These are phyloP conservation scores for Pomatorhinus ruficollis DNA, from an alignment of 2,113 vertebrate species.

Conservation along the genomic window DNA sequence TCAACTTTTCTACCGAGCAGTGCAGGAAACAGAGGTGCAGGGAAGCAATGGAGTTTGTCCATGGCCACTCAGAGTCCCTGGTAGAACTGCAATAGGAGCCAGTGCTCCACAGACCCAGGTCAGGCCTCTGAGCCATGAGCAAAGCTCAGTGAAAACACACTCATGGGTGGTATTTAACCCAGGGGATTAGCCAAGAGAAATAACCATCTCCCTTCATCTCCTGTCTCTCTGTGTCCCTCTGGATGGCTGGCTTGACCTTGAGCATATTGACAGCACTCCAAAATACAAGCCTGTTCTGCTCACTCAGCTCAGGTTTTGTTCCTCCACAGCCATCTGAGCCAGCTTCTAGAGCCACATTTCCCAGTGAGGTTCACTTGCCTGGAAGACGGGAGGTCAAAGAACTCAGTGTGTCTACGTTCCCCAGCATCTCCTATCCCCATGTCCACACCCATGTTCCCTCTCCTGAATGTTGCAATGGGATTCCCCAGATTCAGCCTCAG, in stretches of 20 bases:
- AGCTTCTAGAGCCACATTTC: neutral
- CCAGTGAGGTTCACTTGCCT: neutral
- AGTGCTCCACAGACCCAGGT: neutral
- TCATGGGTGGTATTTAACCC: accelerated
- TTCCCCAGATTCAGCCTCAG: neutral
- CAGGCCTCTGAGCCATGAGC: neutral
- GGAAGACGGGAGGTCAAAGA: neutral
- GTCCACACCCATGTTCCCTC: neutral
- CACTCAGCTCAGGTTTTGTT: neutral
- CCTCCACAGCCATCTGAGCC: neutral
- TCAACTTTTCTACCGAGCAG: neutral
- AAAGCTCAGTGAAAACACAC: neutral
- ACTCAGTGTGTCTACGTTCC: neutral
- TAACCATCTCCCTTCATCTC: neutral
- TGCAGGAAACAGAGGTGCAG: neutral
- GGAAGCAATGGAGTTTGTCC: neutral
- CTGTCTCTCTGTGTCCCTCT: neutral
- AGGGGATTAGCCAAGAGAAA: neutral
- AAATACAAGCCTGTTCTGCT: neutral
- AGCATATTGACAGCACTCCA: neutral
- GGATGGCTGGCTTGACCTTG: neutral
- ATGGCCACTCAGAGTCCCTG: neutral
- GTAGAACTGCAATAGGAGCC: neutral
- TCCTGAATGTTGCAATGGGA: neutral
- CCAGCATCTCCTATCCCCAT: neutral